Conservation (phyloP, 2,797 vertebrate species). For the Myotis daubentonii region DNA sequence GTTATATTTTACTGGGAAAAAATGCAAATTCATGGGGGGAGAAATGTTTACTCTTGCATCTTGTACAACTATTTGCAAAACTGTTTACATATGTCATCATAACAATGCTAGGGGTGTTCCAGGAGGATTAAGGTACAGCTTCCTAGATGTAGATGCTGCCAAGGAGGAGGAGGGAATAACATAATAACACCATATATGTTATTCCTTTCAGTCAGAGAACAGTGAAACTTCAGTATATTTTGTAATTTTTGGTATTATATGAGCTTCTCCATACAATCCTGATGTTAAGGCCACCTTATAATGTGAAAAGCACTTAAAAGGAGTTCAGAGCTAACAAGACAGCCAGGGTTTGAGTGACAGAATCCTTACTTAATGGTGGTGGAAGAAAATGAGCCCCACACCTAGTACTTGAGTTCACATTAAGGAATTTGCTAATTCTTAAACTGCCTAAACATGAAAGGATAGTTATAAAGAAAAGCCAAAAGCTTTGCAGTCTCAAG, state of each 20-base stretch:
- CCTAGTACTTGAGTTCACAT: neutral
- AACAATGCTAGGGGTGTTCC: neutral
- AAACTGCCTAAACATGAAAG: neutral
- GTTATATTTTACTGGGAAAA: neutral
- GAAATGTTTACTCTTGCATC: neutral
- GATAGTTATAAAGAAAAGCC: neutral
- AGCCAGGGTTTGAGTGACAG: neutral
- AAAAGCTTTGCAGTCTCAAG: neutral
- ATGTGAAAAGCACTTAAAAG: constrained; percentile 1
- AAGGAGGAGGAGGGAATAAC: neutral
- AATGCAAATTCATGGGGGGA: neutral
- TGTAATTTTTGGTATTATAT: neutral
- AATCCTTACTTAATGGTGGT: neutral
- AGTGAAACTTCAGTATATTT: neutral
- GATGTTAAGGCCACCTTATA: neutral
- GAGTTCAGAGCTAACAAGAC: neutral
- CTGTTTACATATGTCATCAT: neutral
- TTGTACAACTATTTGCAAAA: neutral
- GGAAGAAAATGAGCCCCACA: neutral
- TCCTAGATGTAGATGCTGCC: neutral
- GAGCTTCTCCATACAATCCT: neutral
- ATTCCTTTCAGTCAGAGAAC: neutral
- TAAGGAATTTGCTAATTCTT: neutral
- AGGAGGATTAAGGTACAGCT: neutral
- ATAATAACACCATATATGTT: neutral